A percentile compares a stretch with the other conserved stretches of the same genome.
Conservation (phyloP, 1,140 invertebrate species). For the Eurosta solidaginis region DNA sequence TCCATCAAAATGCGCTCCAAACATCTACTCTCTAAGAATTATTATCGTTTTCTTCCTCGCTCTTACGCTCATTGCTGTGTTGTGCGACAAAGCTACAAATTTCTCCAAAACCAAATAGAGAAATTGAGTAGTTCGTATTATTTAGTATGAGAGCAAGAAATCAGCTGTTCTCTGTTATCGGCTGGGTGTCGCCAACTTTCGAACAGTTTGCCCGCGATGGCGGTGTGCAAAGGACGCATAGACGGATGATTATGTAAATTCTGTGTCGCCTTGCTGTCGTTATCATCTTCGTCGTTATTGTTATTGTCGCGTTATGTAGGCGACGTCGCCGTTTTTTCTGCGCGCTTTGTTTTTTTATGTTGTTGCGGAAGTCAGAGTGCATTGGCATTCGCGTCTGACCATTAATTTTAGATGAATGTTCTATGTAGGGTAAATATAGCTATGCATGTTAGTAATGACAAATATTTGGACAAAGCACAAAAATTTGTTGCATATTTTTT, state of each 20-base stretch:
- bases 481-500: neutral
- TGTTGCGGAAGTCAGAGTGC: neutral
- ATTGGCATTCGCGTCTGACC: constrained; percentile 3
- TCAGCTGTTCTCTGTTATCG: neutral
- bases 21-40: neutral
- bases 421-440: neutral
- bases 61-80: neutral
- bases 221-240: constrained; percentile 12
- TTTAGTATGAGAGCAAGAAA: no score
- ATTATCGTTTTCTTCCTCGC: neutral
- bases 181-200: constrained; percentile 22
- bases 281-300: neutral
- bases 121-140: no score
- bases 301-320: no score
- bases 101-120: no score
- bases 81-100: neutral
- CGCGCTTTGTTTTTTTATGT: neutral
- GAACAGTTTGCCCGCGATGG: constrained; percentile 21
- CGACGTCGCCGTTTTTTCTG: neutral
- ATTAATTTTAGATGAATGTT: constrained; percentile 7
- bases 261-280: neutral
- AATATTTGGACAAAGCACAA: no score
- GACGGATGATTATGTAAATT: constrained; percentile 14
- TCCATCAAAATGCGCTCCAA: neutral
- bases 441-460: neutral